Conservation (phyloP, 2,113 vertebrate species). For the Neolamprologus cancellatus region DNA sequence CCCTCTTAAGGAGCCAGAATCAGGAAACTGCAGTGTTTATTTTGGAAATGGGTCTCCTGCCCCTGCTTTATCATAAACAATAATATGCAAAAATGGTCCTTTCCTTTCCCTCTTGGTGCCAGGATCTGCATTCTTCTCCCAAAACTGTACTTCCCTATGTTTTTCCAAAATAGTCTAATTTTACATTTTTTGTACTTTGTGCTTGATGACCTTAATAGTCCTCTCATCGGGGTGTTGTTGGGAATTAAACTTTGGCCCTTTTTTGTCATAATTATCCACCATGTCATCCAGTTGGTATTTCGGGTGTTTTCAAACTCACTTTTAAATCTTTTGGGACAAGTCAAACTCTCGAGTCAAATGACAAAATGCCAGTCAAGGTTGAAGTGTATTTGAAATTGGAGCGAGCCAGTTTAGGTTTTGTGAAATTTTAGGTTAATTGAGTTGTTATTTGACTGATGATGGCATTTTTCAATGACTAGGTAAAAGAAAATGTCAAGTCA, state of each 20-base stretch:
- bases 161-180: neutral
- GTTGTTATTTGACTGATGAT: neutral
- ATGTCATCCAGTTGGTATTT: neutral
- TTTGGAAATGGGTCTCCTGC: conserved; percentile 37
- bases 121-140: conserved; percentile 29
- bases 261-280: neutral
- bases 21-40: conserved; percentile 51
- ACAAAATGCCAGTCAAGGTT: neutral
- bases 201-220: neutral
- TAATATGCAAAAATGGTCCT: conserved; percentile 38
- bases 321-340: neutral
- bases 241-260: neutral
- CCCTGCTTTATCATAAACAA: conserved; percentile 51
- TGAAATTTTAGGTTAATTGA: neutral
- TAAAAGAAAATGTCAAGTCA: neutral
- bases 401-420: neutral
- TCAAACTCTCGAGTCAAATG: neutral
- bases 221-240: neutral
- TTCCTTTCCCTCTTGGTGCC: conserved; percentile 19
- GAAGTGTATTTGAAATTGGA: neutral
- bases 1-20: conserved; percentile 28
- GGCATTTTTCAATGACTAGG: neutral
- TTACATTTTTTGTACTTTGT: neutral
- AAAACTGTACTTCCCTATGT: conserved; percentile 1
- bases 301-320: neutral